A percentile compares a stretch with the other conserved stretches of the same genome.
These are phyloP conservation scores for Capromys pilorides DNA, from an alignment of 2,797 vertebrate species.

Conservation along the genomic window DNA sequence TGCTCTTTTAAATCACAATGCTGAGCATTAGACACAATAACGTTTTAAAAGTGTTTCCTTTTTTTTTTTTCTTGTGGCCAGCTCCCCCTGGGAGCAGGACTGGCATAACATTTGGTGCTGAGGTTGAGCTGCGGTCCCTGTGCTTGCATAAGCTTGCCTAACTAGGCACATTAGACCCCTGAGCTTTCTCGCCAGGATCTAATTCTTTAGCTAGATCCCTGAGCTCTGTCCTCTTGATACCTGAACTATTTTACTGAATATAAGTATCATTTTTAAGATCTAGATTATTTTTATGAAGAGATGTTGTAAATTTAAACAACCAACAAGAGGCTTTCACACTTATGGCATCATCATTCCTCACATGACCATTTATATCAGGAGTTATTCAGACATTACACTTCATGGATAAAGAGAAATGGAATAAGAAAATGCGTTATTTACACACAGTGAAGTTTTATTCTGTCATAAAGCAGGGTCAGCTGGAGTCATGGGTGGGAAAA, in stretches of 20 bases:
- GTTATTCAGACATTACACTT: neutral
- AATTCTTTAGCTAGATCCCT: neutral
- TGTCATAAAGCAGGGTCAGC: neutral
- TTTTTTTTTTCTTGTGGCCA: no score
- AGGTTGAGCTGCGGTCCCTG: no score
- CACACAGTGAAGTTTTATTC: neutral
- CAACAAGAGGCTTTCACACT: neutral
- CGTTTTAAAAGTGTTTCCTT: neutral
- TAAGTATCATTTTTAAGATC: neutral
- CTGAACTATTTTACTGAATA: neutral
- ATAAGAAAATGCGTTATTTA: neutral
- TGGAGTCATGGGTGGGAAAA: neutral
- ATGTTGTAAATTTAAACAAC: neutral
- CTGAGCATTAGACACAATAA: neutral
- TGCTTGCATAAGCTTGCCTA: no score
- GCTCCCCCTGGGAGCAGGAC: no score
- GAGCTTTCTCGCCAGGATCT: no score
- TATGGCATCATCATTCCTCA: neutral
- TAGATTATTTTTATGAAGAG: neutral
- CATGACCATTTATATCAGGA: neutral
- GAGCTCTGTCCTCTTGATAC: neutral
- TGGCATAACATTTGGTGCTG: no score
- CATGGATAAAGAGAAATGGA: neutral
- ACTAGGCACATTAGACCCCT: no score
- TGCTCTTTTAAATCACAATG: neutral